Evolutionary conservation across 2,113 vertebrate species (phyloP), one percentile per base, ranked within the genome.

Genomic region (Aramus guarauna): DNA sequence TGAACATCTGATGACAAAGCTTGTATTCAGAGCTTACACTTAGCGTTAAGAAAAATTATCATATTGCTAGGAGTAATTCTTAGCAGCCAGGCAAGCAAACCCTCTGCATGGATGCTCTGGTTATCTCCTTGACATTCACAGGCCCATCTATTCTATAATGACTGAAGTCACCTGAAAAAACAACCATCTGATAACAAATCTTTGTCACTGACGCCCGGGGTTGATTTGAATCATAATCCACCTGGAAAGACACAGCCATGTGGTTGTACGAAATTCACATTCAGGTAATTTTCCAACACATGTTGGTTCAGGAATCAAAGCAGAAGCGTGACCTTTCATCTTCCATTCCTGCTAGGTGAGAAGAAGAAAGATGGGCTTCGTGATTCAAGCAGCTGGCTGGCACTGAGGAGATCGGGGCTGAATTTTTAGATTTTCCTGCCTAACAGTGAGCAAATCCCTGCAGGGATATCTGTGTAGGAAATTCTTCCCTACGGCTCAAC

Each of bases 211-310:
- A 37, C 50, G 27, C 23, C 24, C n/a, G 48, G 23, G 39, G 39
- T 32, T 58, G 30, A 32, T 74, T 39, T 93, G n/a, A 63, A 73
- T 82, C 32, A 56, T 43, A 60, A 50, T 60, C 21, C 29, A 71
- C 48, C 19, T 37, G n/a, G n/a, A 92, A 53, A 78, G n/a, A 48
- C 22, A 53, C 50, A 66, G 22, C 20, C 2, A 0, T 17, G 47
- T 81, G 11, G 13, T 15, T 60, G 41, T 67, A 80, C 2, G 6
- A 24, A 39, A 66, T 84, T 84, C 69, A 53, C 39, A 36, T 36
- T 41, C 56, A 41, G 0, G 0, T 27, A 27, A 39, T 55, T 62
- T 88, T 66, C 68, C 24, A 34, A 37, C 8, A 21, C 2, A 0
- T 23, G 6, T n/a, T 64, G 21, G 47, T 78, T 55, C 78, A 58